These are phyloP conservation scores for Podarcis lilfordi DNA, from an alignment of 2,797 vertebrate species.

Conservation along the genomic window DNA sequence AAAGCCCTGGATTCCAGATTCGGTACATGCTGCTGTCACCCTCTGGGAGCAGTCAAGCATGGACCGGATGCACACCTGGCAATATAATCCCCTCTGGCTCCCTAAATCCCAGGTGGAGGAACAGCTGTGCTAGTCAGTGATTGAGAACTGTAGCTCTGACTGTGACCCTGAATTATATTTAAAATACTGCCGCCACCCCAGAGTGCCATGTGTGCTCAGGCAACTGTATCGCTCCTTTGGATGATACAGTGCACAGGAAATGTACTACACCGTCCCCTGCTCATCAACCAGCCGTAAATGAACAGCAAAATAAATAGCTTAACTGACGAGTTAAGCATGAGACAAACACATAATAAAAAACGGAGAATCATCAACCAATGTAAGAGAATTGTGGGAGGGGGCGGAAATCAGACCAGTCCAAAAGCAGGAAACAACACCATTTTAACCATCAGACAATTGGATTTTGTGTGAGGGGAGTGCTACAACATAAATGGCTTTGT, in stretches of 20 bases:
- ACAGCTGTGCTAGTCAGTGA: constrained; percentile 15
- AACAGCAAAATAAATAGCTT: neutral
- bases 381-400: neutral
- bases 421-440: neutral
- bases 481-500: neutral
- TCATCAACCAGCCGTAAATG: neutral
- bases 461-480: neutral
- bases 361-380: neutral
- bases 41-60: constrained; percentile 15
- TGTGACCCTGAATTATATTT: neutral
- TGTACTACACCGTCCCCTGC: no score
- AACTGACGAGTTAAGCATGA: neutral
- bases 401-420: neutral
- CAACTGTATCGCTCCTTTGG: neutral
- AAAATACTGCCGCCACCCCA: neutral
- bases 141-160: constrained; percentile 1
- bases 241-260: neutral
- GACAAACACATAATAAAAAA: neutral
- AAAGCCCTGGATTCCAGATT: constrained; percentile 21
- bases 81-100: constrained; percentile 10
- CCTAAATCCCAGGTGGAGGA: constrained; percentile 21
- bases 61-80: constrained; percentile 2
- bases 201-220: neutral
- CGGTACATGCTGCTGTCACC: neutral
- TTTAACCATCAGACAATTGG: neutral